phyloP scores from a whole-genome alignment of 1,140 invertebrate species.

The Drosophila novamexicana region DNA sequence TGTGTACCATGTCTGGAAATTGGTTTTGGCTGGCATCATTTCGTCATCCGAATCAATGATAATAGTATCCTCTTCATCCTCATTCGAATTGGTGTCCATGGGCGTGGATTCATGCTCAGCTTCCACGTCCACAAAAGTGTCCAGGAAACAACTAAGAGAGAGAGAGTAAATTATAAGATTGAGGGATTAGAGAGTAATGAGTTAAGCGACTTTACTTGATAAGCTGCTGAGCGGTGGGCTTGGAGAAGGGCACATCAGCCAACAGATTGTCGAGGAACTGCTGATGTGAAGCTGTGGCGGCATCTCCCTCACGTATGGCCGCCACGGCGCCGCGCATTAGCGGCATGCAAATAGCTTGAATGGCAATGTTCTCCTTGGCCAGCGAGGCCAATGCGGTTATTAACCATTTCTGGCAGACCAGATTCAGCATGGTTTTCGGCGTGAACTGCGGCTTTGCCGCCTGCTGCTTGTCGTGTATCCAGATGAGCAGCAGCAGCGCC shows the following conservation, averaged over 20 bases:
- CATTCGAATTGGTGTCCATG: slow-evolving; percentile 31
- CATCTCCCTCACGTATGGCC: slow-evolving; percentile 52
- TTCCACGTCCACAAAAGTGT: slow-evolving; percentile 56
- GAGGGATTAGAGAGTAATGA: background rate
- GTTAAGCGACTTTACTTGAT: slow-evolving; percentile 84
- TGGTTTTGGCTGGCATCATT: slow-evolving; percentile 36
- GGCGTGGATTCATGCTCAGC: background rate
- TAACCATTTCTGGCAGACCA: slow-evolving; percentile 72
- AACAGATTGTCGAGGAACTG: slow-evolving; percentile 66
- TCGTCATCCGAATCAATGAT: slow-evolving; percentile 83
- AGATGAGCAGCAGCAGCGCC: slow-evolving; percentile 86
- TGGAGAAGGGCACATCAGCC: slow-evolving; percentile 53
- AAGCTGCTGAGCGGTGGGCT: slow-evolving; percentile 77
- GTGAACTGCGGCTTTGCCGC: slow-evolving; percentile 55
- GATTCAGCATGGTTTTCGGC: slow-evolving; percentile 73
- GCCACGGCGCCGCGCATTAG: slow-evolving; percentile 53
- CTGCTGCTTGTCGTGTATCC: slow-evolving; percentile 87
- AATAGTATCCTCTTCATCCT: slow-evolving; percentile 80
- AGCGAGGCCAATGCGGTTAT: slow-evolving; percentile 46
- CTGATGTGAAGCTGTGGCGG: slow-evolving; percentile 32
- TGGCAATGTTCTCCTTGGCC: slow-evolving; percentile 63
- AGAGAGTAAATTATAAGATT: background rate
- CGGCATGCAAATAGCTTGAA: slow-evolving; percentile 66
- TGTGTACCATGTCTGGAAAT: slow-evolving; percentile 85
- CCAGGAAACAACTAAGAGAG: slow-evolving; percentile 85